These are phyloP conservation scores for Cotesia glomerata DNA, from an alignment of 1,140 invertebrate species.

Conservation along the genomic window DNA sequence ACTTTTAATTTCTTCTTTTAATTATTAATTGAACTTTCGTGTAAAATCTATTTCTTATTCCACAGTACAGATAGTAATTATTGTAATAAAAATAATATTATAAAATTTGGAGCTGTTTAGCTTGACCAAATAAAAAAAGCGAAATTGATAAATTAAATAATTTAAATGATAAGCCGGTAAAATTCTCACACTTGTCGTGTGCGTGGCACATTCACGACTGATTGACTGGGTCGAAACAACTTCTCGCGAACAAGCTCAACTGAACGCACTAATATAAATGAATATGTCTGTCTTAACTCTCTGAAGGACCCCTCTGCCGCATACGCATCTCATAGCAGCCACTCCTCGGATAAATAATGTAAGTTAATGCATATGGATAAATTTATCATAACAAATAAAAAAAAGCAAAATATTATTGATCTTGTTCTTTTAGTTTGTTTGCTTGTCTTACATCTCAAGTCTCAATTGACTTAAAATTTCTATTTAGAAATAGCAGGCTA, in stretches of 20 bases:
- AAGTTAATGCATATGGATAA: not conserved
- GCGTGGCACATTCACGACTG: constrained; percentile 34
- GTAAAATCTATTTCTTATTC: no score
- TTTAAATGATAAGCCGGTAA: constrained; percentile 1
- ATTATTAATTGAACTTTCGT: no score
- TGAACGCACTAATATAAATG: constrained; percentile 35
- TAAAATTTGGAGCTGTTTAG: no score
- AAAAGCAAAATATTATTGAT: not conserved
- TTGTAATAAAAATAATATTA: no score
- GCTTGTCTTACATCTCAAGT: not conserved
- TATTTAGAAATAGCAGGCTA: no score
- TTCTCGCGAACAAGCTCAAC: constrained; percentile 34
- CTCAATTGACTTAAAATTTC: no score
- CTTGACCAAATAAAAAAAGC: not conserved
- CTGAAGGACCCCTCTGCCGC: constrained; percentile 40
- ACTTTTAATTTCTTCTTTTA: no score
- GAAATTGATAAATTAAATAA: not conserved
- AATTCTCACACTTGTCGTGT: constrained; percentile 3
- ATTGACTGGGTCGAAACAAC: constrained; percentile 44
- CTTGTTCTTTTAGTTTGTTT: not conserved
- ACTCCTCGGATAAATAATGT: constrained; percentile 21
- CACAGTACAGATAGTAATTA: no score
- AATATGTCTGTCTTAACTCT: constrained; percentile 26
- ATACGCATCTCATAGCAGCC: constrained; percentile 50
- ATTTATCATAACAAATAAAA: constrained; percentile 6